phyloP scores from a whole-genome alignment of 2,888 invertebrate genomes.

The Acutogordius australiensis region DNA sequence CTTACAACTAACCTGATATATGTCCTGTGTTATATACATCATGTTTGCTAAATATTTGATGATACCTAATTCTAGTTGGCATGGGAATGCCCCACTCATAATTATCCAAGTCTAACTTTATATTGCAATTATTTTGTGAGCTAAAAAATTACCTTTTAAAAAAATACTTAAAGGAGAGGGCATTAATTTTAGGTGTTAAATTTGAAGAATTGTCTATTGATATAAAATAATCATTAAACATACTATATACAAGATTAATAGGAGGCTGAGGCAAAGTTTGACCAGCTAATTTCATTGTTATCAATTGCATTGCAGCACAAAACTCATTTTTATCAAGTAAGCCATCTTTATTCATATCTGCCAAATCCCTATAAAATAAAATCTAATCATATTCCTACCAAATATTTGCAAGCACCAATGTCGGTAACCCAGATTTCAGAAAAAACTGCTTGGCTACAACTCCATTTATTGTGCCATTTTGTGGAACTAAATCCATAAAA shows the following conservation, averaged over 20 bases:
- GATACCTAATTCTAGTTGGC: conserved; percentile 18
- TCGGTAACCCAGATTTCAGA: neutral
- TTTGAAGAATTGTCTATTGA: no score
- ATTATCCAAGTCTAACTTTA: no score
- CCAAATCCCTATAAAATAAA: neutral
- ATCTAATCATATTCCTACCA: neutral
- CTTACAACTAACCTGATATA: neutral
- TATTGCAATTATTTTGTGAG: no score
- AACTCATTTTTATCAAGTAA: neutral
- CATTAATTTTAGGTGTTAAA: no score
- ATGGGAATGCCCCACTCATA: conserved; percentile 20
- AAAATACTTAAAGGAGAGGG: no score
- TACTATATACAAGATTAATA: neutral
- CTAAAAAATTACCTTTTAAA: no score
- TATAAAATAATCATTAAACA: neutral
- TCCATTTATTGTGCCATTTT: neutral
- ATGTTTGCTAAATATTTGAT: conserved; percentile 20
- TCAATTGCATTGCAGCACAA: neutral
- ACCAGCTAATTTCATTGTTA: neutral
- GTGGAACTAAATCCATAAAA: neutral
- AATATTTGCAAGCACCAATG: neutral
- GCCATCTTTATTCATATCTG: neutral
- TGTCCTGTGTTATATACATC: conserved; percentile 16
- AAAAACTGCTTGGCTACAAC: neutral
- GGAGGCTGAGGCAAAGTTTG: neutral